Percentiles rank a stretch among this genome's conserved stretches.
These are phyloP conservation scores for Nymphalis polychloros DNA, from an alignment of 2,888 invertebrate genomes.

Conservation along the genomic window DNA sequence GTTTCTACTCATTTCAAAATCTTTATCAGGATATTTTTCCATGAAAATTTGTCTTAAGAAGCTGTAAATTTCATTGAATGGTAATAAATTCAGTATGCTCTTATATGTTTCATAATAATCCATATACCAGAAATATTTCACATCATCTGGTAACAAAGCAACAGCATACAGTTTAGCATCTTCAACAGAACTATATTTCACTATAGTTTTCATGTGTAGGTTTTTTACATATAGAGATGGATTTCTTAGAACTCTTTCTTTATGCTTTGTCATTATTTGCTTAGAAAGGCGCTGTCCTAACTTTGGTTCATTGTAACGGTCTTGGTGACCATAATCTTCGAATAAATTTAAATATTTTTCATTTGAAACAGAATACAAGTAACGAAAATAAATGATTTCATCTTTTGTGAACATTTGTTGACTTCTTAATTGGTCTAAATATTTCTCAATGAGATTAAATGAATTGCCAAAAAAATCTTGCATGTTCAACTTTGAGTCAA, in stretches of 20 bases:
- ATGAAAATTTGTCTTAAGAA: slow-evolving; percentile 52
- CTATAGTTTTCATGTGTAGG: slow-evolving; percentile 45
- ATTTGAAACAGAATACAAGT: slow-evolving; percentile 48
- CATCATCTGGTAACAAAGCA: slow-evolving; percentile 47
- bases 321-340: slow-evolving; percentile 43
- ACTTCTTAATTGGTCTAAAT: slow-evolving; percentile 27
- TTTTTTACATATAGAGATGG: slow-evolving; percentile 49
- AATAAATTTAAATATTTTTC: slow-evolving; percentile 53
- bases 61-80: slow-evolving; percentile 46
- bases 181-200: slow-evolving; percentile 45
- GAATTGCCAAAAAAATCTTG: slow-evolving; percentile 51
- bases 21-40: slow-evolving; percentile 48
- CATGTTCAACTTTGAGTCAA: slow-evolving; percentile 33
- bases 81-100: slow-evolving; percentile 51
- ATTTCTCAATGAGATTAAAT: slow-evolving; percentile 47
- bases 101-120: slow-evolving; percentile 47
- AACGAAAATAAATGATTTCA: slow-evolving; percentile 32
- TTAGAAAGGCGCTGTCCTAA: slow-evolving; percentile 52
- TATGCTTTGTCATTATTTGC: slow-evolving; percentile 52
- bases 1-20: slow-evolving; percentile 50
- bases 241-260: slow-evolving; percentile 49
- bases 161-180: slow-evolving; percentile 52
- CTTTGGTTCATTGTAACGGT: neutral
- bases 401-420: neutral
- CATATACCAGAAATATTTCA: slow-evolving; percentile 48